Evolutionary conservation across 2,113 vertebrate species (phyloP), one percentile per base, ranked within the genome.

Genomic region (Halcyon senegalensis): DNA sequence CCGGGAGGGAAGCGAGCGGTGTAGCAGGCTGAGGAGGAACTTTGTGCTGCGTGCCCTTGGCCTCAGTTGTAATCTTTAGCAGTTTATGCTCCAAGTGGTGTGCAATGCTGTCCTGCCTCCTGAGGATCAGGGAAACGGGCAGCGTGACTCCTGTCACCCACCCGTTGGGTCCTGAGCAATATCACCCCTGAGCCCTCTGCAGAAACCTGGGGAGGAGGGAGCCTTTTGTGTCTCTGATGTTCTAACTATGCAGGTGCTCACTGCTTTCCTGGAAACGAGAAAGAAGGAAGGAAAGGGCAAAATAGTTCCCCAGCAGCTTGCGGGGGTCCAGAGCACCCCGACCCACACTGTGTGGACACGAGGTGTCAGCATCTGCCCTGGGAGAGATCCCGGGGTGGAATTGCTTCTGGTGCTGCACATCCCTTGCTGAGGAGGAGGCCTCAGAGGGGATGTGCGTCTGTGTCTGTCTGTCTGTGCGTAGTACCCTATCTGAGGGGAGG

Each of bases 321-420:
- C 18, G 3, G 95, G 95, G 89, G 18, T 68, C 84, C 8, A 2
- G 53, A 94, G 70, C 93, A 94, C 95, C 91, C 93, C 1, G 7
- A 95, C 93, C 95, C 91, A 50, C 95, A 97, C 96, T 96, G 94
- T 96, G 96, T 53, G 96, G 87, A 97, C 94, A 97, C 87, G 89
- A 96, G 96, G 93, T 96, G 96, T 96, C 95, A 91, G 94, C 91
- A 3, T 13, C 95, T 30, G 50, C 87, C 84, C 84, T 20, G 87
- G 89, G 13, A 13, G 13, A 13, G 5, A 2, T 2, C 46, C 94
- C 74, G 3, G 95, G 94, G 95, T 62, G 93, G 94, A 76, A 43
- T 82, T 1, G 88, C 86, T 94, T 90, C 95, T 95, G 96, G 96
- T 96, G 95, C 95, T 97, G 96, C 96, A 28, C 66, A 35, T 63